Percentiles rank a stretch among this genome's conserved stretches.
Conservation (phyloP, 2,888 invertebrate genomes). For the Tryphoninae sp. region DNA sequence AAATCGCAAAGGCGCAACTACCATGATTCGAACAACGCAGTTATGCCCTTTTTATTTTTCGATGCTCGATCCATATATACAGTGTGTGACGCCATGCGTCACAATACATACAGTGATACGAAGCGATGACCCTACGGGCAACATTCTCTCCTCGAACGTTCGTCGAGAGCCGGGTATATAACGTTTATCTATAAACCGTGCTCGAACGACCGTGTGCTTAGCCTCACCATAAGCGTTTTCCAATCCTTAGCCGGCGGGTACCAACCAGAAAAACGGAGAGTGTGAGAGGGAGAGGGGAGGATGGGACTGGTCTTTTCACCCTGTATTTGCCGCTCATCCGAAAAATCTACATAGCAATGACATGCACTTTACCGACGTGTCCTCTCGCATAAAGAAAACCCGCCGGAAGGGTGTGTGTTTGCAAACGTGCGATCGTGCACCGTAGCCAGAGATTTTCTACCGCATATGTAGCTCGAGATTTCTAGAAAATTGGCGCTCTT, state of each 20-base stretch:
- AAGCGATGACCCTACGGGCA: slow-evolving; percentile 56
- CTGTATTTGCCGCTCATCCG: slow-evolving; percentile 50
- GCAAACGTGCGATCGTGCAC: slow-evolving; percentile 13
- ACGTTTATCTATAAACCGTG: slow-evolving; percentile 73
- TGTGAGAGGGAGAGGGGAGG: not conserved
- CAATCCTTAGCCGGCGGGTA: slow-evolving; percentile 70
- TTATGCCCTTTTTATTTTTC: slow-evolving; percentile 19
- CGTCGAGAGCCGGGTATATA: slow-evolving; percentile 67
- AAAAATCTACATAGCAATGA: slow-evolving; percentile 59
- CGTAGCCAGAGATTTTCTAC: not conserved
- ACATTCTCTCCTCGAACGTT: slow-evolving; percentile 51
- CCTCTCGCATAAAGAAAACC: slow-evolving; percentile 10
- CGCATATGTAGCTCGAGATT: not conserved
- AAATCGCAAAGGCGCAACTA: slow-evolving; percentile 28
- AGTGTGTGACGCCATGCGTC: too few species aligned
- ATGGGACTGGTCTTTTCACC: slow-evolving; percentile 54
- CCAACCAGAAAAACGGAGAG: slow-evolving; percentile 1
- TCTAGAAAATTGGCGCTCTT: not conserved
- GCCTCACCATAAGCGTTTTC: slow-evolving; percentile 76
- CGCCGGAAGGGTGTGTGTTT: slow-evolving; percentile 21
- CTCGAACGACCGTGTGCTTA: slow-evolving; percentile 59
- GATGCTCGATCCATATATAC: not conserved
- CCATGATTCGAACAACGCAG: not conserved
- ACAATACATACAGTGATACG: slow-evolving; percentile 22
- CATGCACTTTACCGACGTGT: slow-evolving; percentile 39